Evolutionary conservation across 2,888 invertebrate species (phyloP).

Genomic region (Drosophila testacea): DNA sequence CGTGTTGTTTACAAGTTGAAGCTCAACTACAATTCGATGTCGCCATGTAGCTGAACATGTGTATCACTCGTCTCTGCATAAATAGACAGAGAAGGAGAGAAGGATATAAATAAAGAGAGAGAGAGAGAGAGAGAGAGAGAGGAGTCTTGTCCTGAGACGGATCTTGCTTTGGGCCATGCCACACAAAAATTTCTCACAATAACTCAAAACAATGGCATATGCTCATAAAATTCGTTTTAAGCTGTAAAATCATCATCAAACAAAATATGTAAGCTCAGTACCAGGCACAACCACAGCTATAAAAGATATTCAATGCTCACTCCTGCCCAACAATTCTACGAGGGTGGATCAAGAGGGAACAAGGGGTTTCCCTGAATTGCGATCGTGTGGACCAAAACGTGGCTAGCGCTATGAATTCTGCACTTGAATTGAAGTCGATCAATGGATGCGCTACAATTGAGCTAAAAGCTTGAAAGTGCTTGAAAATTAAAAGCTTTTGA

Average conservation of each 20-base stretch:
- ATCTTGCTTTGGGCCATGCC: conserved; percentile 37
- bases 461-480: background rate
- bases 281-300: conserved; percentile 49
- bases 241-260: conserved; percentile 84
- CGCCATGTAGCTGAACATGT: conserved; percentile 83
- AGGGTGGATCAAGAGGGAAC: conserved; percentile 2
- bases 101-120: background rate
- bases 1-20: conserved; percentile 47
- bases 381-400: conserved; percentile 66
- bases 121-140: background rate
- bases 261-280: conserved; percentile 71
- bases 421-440: conserved; percentile 42
- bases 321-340: conserved; percentile 24
- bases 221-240: conserved; percentile 84
- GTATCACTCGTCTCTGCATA: conserved; percentile 67
- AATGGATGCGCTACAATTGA: conserved; percentile 52
- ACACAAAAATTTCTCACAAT: conserved; percentile 79
- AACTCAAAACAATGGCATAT: conserved; percentile 82
- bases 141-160: conserved; percentile 1
- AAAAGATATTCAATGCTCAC: conserved; percentile 63
- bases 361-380: conserved; percentile 33
- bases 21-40: conserved; percentile 75
- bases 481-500: background rate
- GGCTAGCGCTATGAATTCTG: conserved; percentile 47
- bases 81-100: background rate